Percentiles rank a stretch among this genome's conserved stretches.
Evolutionary conservation across 2,113 vertebrate genomes (phyloP).

Genomic region (Gobiocypris rarus): DNA sequence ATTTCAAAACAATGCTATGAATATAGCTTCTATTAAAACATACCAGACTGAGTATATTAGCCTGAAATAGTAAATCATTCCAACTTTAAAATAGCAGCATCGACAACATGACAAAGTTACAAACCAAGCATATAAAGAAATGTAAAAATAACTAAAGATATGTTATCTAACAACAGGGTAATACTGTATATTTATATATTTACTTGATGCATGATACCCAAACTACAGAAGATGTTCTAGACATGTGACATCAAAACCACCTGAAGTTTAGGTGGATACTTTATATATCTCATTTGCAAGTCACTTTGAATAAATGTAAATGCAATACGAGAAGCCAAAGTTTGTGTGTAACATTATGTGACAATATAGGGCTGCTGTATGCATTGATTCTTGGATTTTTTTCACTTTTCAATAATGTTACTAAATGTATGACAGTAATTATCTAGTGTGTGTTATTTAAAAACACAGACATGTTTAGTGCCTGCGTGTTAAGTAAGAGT

Average conservation of each 20-base stretch:
- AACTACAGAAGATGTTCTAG: background rate
- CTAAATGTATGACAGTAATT: background rate
- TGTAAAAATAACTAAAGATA: background rate
- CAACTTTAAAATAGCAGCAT: no score
- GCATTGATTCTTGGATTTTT: background rate
- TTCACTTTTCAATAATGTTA: background rate
- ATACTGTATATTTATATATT: constrained; percentile 3
- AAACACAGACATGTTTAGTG: background rate
- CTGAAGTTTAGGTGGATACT: background rate
- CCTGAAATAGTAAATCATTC: background rate
- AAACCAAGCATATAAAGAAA: background rate
- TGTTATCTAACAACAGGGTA: background rate
- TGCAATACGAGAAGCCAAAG: background rate
- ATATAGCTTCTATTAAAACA: background rate
- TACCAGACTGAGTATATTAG: background rate
- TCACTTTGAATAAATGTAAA: constrained; percentile 22
- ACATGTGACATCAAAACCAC: background rate
- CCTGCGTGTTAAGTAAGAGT: no score
- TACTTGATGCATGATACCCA: background rate
- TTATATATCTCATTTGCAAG: background rate
- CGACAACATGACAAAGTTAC: background rate
- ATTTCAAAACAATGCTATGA: background rate
- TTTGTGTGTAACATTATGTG: background rate
- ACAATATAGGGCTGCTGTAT: background rate
- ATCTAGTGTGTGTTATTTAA: no score